Evolutionary conservation across 1,140 invertebrate genomes (phyloP).

Genomic region (Sitodiplosis mosellana): DNA sequence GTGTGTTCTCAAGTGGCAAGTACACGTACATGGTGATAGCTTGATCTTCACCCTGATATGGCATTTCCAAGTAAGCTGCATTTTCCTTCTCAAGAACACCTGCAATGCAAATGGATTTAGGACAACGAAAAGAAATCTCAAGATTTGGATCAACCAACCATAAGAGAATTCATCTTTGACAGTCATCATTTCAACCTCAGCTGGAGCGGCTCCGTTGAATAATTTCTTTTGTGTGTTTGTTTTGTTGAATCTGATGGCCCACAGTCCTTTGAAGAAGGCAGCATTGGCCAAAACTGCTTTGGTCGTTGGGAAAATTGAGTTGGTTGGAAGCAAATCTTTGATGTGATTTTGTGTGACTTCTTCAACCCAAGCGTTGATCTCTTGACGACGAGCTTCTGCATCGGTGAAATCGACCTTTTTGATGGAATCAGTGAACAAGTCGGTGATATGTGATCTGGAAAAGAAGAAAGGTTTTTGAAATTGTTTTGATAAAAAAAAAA

Average conservation of each 20-base stretch:
- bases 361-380: constrained; percentile 70
- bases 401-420: no score
- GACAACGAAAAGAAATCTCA: no score
- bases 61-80: constrained; percentile 60
- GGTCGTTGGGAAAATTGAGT: constrained; percentile 39
- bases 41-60: constrained; percentile 50
- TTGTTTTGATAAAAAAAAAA: no score
- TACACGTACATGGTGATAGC: constrained; percentile 73
- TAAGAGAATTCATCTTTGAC: constrained; percentile 34
- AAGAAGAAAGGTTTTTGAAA: no score
- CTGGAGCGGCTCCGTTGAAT: constrained; percentile 51
- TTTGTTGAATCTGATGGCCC: constrained; percentile 56
- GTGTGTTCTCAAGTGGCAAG: constrained; percentile 55
- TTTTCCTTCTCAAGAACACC: no score
- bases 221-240: constrained; percentile 45
- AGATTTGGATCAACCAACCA: no score
- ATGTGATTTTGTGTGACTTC: constrained; percentile 62
- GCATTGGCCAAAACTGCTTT: constrained; percentile 69
- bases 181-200: constrained; percentile 28
- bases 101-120: no score
- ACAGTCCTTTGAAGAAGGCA: constrained; percentile 78
- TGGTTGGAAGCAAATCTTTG: constrained; percentile 43
- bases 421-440: no score
- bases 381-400: constrained; percentile 30
- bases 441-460: no score